phyloP scores from a whole-genome alignment of 53 echinoderm and acorn worm species.

The Patiria pectinifera region DNA sequence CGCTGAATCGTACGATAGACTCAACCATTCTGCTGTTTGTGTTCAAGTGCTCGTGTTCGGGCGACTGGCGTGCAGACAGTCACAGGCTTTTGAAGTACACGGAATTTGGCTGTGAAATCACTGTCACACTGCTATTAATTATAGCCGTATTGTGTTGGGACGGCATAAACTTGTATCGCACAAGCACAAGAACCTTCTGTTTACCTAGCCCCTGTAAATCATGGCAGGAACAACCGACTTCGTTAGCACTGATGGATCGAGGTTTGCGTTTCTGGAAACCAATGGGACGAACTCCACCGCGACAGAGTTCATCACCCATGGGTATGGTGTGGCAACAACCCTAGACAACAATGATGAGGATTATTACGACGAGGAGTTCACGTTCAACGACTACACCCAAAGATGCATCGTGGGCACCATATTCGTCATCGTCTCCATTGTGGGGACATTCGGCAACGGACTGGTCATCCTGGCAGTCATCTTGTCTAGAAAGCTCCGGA shows the following conservation, averaged over 20 bases:
- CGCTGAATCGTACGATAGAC: too few relatives aligned
- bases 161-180: too few relatives aligned
- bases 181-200: neutral
- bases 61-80: too few relatives aligned
- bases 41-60: too few relatives aligned
- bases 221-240: neutral
- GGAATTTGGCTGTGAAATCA: too few relatives aligned
- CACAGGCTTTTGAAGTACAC: too few relatives aligned
- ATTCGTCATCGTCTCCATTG: constrained; percentile 50
- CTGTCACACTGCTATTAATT: too few relatives aligned
- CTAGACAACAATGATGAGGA: neutral
- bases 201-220: neutral
- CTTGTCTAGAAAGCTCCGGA: constrained; percentile 78
- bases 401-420: constrained; percentile 73
- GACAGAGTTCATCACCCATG: neutral
- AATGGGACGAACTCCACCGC: neutral
- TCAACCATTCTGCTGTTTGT: too few relatives aligned
- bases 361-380: constrained; percentile 50
- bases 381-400: constrained; percentile 79
- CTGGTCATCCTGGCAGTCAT: constrained; percentile 82
- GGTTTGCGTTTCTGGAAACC: neutral
- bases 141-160: too few relatives aligned
- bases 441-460: constrained; percentile 83
- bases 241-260: neutral
- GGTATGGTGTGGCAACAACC: neutral